Conservation (phyloP, 2,888 invertebrate species). For the Parthenolecanium corni region DNA sequence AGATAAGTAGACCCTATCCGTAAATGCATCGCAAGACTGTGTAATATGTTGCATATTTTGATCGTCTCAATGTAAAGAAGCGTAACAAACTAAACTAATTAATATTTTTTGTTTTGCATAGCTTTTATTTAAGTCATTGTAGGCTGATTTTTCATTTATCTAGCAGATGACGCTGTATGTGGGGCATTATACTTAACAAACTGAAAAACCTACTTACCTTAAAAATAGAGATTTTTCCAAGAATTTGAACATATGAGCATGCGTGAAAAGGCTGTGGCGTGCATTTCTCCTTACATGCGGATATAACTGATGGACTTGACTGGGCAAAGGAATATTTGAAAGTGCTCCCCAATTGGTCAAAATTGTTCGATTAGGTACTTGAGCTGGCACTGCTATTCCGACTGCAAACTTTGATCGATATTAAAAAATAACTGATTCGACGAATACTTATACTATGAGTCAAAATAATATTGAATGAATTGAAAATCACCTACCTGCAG, state of each 20-base stretch:
- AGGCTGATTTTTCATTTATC: not conserved
- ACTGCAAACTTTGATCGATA: constrained; percentile 5
- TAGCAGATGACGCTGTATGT: not conserved
- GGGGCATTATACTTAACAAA: not conserved
- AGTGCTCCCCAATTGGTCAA: constrained; percentile 9
- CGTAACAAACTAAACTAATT: too few relatives aligned
- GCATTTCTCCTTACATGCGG: not conserved
- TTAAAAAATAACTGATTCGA: too few relatives aligned
- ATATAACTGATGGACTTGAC: constrained; percentile 14
- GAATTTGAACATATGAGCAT: constrained; percentile 4
- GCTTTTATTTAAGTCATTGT: too few relatives aligned
- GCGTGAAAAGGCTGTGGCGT: not conserved
- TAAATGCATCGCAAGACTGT: too few relatives aligned
- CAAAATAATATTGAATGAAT: too few relatives aligned
- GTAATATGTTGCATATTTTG: too few relatives aligned
- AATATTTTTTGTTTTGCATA: not conserved
- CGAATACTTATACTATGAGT: too few relatives aligned
- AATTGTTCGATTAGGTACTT: constrained; percentile 21
- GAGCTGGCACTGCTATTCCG: constrained; percentile 23
- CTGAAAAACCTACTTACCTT: not conserved
- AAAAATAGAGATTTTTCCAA: not conserved
- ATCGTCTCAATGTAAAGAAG: too few relatives aligned
- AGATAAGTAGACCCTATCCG: too few relatives aligned
- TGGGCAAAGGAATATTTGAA: constrained; percentile 18
- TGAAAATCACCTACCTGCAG: too few relatives aligned